Evolutionary conservation across 2,888 invertebrate species (phyloP), one percentile per base, ranked within the genome.

Genomic region (Andrena hattorfiana): DNA sequence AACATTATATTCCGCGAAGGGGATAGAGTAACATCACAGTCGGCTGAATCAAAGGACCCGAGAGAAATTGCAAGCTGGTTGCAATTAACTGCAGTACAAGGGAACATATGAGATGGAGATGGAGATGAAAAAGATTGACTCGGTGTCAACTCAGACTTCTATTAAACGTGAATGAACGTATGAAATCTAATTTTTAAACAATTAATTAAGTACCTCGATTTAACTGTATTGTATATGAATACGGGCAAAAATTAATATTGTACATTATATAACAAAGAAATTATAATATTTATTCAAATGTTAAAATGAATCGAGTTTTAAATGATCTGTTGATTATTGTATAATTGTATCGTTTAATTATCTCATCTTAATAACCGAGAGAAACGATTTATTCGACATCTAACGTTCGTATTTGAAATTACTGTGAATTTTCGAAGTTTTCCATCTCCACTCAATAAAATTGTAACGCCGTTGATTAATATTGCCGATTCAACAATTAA

Each of bases 31-130:
- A 51, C 51, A 30, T 69, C 75, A 67, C 62, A 20, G 35, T 54
- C 81, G 81, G 76, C 16, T 32, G 59, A 70, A 75, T 85, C 87
- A 59, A 77, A 79, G 66, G 67, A 71, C 70, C 20, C 56, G 23
- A 72, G 67, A 70, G 83, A 83, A 82, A 85, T 70, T 63, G 69
- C 81, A 81, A 83, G 81, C 80, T 89, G 85, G 77, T 83, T 88
- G 88, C 84, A 91, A 90, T 91, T 89, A 90, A 85, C 84, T 71
- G 69, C 23, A 13, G 13, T 48, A 26, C 20, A 5, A 20, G 8
- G 13, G 32, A 73, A 77, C 48, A 13, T 6, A 30, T 13, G 20
- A 7, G 30, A 30, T 63, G 16, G 4, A 49, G 32, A 23, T 49
- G 1, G 4, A 49, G 32, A 23, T 49, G 7, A 30, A 28, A 30